Evolutionary conservation across 2,888 invertebrate species (phyloP).

Genomic region (Hylaea fasciaria): DNA sequence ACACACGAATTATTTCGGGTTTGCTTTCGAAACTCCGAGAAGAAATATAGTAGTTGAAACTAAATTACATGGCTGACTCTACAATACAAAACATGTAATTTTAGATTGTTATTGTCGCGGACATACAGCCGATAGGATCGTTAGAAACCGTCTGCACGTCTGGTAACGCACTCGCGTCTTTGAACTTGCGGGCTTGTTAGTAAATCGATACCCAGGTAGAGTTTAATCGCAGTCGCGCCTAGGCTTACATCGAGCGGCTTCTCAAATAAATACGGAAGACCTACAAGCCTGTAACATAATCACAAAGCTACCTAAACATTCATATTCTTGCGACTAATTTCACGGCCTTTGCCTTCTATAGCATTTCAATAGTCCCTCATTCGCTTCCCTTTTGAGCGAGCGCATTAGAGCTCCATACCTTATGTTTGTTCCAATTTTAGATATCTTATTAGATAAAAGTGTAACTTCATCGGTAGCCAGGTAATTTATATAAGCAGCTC

Average conservation of each 20-base stretch:
- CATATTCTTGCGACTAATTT: background rate
- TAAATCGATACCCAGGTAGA: slow-evolving; percentile 36
- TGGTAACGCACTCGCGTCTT: slow-evolving; percentile 14
- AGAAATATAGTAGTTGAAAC: slow-evolving; percentile 17
- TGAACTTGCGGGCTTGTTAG: slow-evolving; percentile 29
- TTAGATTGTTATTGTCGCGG: slow-evolving; percentile 23
- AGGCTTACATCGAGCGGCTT: slow-evolving; percentile 44
- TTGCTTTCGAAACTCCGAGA: slow-evolving; percentile 37
- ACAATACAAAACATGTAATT: background rate
- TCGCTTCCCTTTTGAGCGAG: slow-evolving; percentile 41
- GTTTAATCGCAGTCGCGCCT: slow-evolving; percentile 43
- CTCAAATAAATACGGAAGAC: slow-evolving; percentile 38
- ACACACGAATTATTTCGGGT: slow-evolving; percentile 25
- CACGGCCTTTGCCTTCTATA: slow-evolving; percentile 29
- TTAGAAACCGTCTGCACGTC: slow-evolving; percentile 20
- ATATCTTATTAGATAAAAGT: slow-evolving; percentile 45
- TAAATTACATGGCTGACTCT: slow-evolving; percentile 21
- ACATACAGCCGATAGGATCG: slow-evolving; percentile 21
- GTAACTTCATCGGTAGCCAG: slow-evolving; percentile 20
- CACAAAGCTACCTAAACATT: slow-evolving; percentile 6
- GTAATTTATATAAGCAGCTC: slow-evolving; percentile 14
- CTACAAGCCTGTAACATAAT: slow-evolving; percentile 26
- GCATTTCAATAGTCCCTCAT: slow-evolving; percentile 45
- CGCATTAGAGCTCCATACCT: slow-evolving; percentile 27
- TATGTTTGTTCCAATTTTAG: slow-evolving; percentile 30